A percentile compares a stretch with the other conserved stretches of the same genome.
Evolutionary conservation across 2,888 invertebrate species (phyloP).

Genomic region (Pandemis corylana): DNA sequence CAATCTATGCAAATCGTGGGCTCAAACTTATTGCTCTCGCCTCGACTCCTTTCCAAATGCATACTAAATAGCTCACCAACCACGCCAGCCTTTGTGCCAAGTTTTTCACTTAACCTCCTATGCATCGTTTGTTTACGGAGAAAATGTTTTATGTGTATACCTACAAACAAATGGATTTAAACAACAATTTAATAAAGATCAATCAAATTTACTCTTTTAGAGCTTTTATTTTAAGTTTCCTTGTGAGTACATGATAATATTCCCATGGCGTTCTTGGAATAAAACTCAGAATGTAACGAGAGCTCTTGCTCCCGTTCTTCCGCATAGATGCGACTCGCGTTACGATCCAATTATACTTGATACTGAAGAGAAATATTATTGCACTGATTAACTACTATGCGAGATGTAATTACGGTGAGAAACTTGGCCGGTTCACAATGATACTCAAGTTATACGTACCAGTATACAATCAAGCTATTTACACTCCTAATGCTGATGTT

Average conservation of each 20-base stretch:
- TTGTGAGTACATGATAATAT: constrained; percentile 49
- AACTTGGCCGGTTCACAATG: constrained; percentile 66
- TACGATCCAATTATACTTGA: constrained; percentile 82
- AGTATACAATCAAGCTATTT: constrained; percentile 42
- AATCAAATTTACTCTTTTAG: constrained; percentile 8
- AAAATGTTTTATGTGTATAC: constrained; percentile 43
- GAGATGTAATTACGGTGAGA: constrained; percentile 76
- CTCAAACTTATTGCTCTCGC: constrained; percentile 84
- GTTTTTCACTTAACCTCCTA: constrained; percentile 65
- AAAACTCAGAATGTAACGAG: constrained; percentile 81
- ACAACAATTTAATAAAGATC: not conserved
- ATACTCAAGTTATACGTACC: constrained; percentile 54
- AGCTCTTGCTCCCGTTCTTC: constrained; percentile 77
- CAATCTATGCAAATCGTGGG: constrained; percentile 83
- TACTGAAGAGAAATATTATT: constrained; percentile 77
- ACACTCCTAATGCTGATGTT: constrained; percentile 27
- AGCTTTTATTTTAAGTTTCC: constrained; percentile 4
- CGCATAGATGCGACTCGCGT: constrained; percentile 80
- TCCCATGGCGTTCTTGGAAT: constrained; percentile 82
- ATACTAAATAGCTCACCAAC: constrained; percentile 78
- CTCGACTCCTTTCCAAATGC: constrained; percentile 83
- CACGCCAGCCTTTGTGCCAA: constrained; percentile 64
- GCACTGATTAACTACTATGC: constrained; percentile 67
- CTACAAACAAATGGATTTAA: constrained; percentile 12
- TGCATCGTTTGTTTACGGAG: constrained; percentile 58